Evolutionary conservation across 2,797 vertebrate species (phyloP).

Genomic region (Pyrocephalus nanus): DNA sequence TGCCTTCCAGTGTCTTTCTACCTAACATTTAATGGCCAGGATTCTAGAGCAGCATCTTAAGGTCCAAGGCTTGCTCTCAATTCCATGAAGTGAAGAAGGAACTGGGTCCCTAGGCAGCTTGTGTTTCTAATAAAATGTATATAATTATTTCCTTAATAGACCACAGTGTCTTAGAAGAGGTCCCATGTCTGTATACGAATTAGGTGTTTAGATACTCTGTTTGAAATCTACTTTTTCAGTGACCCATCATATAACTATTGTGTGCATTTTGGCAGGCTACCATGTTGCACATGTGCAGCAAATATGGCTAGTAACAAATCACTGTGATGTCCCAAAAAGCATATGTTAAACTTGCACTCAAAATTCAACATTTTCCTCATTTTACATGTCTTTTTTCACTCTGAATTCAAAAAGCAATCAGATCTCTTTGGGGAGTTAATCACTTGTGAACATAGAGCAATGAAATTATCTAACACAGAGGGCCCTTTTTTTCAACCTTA

Average conservation of each 20-base stretch:
- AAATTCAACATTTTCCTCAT: constrained; percentile 55
- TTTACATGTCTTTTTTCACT: constrained; percentile 26
- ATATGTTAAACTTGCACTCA: constrained; percentile 28
- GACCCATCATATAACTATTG: constrained; percentile 34
- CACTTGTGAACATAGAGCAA: constrained; percentile 59
- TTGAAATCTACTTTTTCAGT: constrained; percentile 59
- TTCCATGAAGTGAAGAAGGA: neutral
- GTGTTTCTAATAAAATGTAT: constrained; percentile 30
- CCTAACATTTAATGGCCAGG: neutral
- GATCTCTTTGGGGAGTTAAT: constrained; percentile 67
- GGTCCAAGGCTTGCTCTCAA: neutral
- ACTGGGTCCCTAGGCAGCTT: neutral
- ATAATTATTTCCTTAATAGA: constrained; percentile 58
- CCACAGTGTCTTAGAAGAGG: constrained; percentile 35
- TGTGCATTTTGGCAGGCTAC: constrained; percentile 47
- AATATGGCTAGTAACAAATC: constrained; percentile 50
- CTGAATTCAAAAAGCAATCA: constrained; percentile 62
- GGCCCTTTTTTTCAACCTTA: constrained; percentile 36
- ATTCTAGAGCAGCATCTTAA: neutral
- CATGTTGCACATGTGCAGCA: constrained; percentile 49
- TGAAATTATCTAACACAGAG: constrained; percentile 63
- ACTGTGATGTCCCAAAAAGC: constrained; percentile 6
- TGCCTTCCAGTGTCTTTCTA: neutral
- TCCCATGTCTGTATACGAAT: constrained; percentile 24
- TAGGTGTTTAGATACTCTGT: constrained; percentile 42